Conservation (phyloP, 2,113 vertebrate genomes). For the Labrus mixtus region DNA sequence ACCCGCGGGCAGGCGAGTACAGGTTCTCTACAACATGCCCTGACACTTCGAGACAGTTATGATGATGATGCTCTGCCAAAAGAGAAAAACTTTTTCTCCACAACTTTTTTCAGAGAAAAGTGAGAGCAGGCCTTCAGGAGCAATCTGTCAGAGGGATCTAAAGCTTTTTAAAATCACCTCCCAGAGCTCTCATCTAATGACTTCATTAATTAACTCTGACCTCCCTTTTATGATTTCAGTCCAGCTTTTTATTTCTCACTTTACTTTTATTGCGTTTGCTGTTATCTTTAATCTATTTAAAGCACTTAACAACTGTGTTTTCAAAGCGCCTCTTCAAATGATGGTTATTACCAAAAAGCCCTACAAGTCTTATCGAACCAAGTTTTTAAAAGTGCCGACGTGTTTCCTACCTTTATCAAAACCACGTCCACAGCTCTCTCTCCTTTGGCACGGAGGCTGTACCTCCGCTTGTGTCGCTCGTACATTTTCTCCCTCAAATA, state of each 20-base stretch:
- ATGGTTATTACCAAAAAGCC: constrained; percentile 35
- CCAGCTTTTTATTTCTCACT: constrained; percentile 21
- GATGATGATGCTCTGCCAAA: constrained; percentile 27
- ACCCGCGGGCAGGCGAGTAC: not conserved
- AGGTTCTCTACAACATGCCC: constrained; percentile 27
- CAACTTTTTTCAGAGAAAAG: constrained; percentile 13
- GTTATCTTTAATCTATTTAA: constrained; percentile 36
- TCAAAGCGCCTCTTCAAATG: constrained; percentile 28
- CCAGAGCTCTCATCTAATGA: not conserved
- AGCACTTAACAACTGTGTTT: constrained; percentile 33
- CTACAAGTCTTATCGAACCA: not conserved
- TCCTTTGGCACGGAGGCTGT: constrained; percentile 93
- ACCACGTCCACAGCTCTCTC: constrained; percentile 94
- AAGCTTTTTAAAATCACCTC: constrained; percentile 24
- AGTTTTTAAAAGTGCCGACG: constrained; percentile 20
- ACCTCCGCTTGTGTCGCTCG: constrained; percentile 95
- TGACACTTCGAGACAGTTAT: constrained; percentile 25
- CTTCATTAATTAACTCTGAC: constrained; percentile 13
- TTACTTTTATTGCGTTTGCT: constrained; percentile 35
- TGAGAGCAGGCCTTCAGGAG: constrained; percentile 23
- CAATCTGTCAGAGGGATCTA: not conserved
- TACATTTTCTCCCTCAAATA: constrained; percentile 89
- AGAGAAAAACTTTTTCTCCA: constrained; percentile 7
- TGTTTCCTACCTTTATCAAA: constrained; percentile 92
- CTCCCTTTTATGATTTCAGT: constrained; percentile 32